Base-by-base conservation (phyloP, 2,888 invertebrate genomes). In the Uropetala carovei region DNA sequence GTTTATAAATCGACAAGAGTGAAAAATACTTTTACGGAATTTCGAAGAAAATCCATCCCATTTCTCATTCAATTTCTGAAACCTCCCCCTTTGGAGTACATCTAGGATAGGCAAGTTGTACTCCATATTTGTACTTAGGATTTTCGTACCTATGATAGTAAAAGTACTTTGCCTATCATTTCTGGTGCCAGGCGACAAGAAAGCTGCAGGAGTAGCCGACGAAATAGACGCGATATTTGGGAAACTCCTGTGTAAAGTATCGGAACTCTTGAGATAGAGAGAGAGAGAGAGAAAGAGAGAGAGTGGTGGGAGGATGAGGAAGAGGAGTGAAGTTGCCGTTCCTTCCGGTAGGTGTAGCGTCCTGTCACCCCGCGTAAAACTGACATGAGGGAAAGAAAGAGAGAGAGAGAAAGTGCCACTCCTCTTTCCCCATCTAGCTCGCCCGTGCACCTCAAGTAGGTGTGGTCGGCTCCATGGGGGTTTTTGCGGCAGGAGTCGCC, bases 81-180 rank as follows among this genome's bases (percentile, higher is more conserved):
- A 4, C 7, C 75, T 27, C 75, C 11, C 27, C 27, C 43, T 27
- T 75, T 14, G 22, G 8, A 75, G 75, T 75, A 75, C 75, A 27
- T 22, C 27, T 14, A 4, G 27, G 27, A 27, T 13, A 75, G 22
- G 11, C 75, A 27, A 27, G 22, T 5, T 11, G 75, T 75, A 75
- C 75, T 22, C 27, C 22, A 27, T 13, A 75, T 13, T 14, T 18
- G 75, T 27, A 75, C 22, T 75, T 75, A 75, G 75, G 22, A 75
- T 22, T 75, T 27, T 18, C 13, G 75, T 0, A 22, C 22, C 75
- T 75, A 75, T 75, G 75, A 75, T 75, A 75, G 75, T 4, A 75
- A 75, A 75, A 75, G 75, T 75, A 75, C 75, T 75, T 75, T 75
- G 75, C 27, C 75, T 75, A 75, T 75, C 75, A 22, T 75, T 75